Conservation (phyloP, 92 coral and sea anemone genomes). For the Actinernus sp. region DNA sequence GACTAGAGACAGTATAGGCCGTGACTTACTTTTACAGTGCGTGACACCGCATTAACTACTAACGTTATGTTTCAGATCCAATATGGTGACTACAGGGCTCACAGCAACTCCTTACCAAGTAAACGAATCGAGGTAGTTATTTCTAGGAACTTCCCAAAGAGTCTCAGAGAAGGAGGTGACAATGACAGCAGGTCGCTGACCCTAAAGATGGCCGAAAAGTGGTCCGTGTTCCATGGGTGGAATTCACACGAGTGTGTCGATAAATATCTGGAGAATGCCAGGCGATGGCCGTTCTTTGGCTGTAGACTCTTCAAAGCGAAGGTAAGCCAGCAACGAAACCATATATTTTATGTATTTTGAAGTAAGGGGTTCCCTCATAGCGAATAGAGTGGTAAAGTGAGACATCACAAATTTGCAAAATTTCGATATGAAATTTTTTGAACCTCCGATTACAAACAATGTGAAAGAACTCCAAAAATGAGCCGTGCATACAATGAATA, state of each 20-base stretch:
- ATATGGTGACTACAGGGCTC: constrained; percentile 87
- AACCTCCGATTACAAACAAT: too few relatives aligned
- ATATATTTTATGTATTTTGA: too few relatives aligned
- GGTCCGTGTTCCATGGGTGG: constrained; percentile 94
- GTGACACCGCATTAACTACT: neutral
- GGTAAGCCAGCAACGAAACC: too few relatives aligned
- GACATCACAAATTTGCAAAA: too few relatives aligned
- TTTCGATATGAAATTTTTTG: too few relatives aligned
- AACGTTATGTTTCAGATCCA: constrained; percentile 44
- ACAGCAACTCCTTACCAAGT: constrained; percentile 88
- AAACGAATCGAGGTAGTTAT: constrained; percentile 81
- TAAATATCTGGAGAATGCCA: constrained; percentile 83
- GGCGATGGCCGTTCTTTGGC: constrained; percentile 94
- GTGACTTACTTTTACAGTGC: too few relatives aligned
- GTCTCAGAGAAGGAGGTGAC: constrained; percentile 61
- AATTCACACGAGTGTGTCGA: constrained; percentile 82
- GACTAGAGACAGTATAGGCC: too few relatives aligned
- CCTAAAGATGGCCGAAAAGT: constrained; percentile 88
- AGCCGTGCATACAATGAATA: too few relatives aligned
- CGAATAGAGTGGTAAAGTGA: too few relatives aligned
- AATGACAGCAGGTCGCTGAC: constrained; percentile 57
- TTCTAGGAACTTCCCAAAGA: constrained; percentile 69
- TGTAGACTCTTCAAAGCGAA: constrained; percentile 92
- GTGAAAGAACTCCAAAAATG: too few relatives aligned
- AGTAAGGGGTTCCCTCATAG: too few relatives aligned